Percentiles rank a stretch among this genome's conserved stretches.
phyloP scores from a whole-genome alignment of 2,797 vertebrate species.

The Macropodus opercularis region DNA sequence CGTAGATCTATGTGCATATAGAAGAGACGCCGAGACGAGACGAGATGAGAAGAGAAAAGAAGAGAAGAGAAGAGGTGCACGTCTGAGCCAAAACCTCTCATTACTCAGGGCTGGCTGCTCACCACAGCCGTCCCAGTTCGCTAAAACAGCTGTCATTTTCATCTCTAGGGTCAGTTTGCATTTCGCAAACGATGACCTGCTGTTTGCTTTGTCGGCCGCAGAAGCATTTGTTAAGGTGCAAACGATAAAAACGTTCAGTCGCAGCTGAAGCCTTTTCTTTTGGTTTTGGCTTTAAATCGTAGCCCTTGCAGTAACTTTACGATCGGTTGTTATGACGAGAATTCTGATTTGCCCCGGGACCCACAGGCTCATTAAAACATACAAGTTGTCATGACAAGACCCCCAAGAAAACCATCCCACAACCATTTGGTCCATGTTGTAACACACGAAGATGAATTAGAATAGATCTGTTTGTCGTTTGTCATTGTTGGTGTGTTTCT shows the following conservation, averaged over 20 bases:
- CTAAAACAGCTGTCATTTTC: slow-evolving; percentile 68
- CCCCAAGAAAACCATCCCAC: slow-evolving; percentile 25
- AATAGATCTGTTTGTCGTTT: slow-evolving; percentile 45
- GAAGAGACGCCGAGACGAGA: slow-evolving; percentile 12
- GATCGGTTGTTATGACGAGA: slow-evolving; percentile 45
- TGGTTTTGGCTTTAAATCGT: slow-evolving; percentile 27
- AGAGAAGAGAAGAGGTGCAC: slow-evolving; percentile 17
- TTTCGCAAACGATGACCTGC: slow-evolving; percentile 60
- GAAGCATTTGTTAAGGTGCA: slow-evolving; percentile 40
- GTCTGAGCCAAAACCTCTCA: slow-evolving; percentile 46
- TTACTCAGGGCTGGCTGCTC: slow-evolving; percentile 64
- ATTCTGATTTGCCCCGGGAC: slow-evolving; percentile 56
- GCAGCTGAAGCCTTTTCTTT: slow-evolving; percentile 1
- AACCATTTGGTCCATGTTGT: slow-evolving; percentile 21
- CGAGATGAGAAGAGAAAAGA: slow-evolving; percentile 21
- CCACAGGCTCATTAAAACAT: slow-evolving; percentile 66
- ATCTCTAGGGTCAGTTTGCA: slow-evolving; percentile 63
- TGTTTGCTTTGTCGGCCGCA: slow-evolving; percentile 45
- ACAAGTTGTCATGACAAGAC: slow-evolving; percentile 40
- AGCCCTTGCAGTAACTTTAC: slow-evolving; percentile 36
- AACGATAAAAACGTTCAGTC: slow-evolving; percentile 16
- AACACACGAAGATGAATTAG: slow-evolving; percentile 45
- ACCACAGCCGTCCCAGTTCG: slow-evolving; percentile 52
- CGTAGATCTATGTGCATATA: background rate
- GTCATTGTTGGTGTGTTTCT: slow-evolving; percentile 44